phyloP scores from a whole-genome alignment of 2,113 vertebrate species.

The Ondatra zibethicus region DNA sequence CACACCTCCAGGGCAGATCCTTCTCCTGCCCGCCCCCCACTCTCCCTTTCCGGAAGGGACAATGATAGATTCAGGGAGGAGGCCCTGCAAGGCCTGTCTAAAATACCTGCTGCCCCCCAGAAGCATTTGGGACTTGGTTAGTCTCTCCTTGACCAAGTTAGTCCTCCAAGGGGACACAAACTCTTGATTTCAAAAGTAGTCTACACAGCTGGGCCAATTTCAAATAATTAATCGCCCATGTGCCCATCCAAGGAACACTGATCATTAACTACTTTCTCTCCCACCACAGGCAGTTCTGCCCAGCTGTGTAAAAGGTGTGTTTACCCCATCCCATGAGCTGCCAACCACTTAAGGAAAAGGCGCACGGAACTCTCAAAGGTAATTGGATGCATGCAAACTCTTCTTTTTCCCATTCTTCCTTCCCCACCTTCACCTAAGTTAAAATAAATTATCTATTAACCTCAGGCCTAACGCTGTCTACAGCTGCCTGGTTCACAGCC shows the following conservation, averaged over 20 bases:
- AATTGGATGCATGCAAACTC: neutral
- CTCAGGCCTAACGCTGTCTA: neutral
- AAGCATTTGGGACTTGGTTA: neutral
- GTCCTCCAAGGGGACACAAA: neutral
- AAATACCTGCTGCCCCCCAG: neutral
- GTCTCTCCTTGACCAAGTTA: neutral
- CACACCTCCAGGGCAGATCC: neutral
- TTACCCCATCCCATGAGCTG: neutral
- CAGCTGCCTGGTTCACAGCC: neutral
- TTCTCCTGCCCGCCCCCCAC: neutral
- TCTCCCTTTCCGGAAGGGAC: neutral
- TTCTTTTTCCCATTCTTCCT: neutral
- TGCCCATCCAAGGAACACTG: neutral
- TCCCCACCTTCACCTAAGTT: neutral
- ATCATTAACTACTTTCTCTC: neutral
- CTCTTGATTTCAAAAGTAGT: neutral
- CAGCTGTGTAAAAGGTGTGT: neutral
- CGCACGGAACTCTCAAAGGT: neutral
- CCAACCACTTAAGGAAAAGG: neutral
- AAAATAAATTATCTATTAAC: constrained; percentile 56
- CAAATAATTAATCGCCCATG: neutral
- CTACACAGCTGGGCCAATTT: neutral
- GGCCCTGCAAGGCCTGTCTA: neutral
- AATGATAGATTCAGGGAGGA: neutral
- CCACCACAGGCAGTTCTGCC: neutral